Evolutionary conservation across 2,888 invertebrate genomes (phyloP).

Genomic region (Parascotia fuliginaria): DNA sequence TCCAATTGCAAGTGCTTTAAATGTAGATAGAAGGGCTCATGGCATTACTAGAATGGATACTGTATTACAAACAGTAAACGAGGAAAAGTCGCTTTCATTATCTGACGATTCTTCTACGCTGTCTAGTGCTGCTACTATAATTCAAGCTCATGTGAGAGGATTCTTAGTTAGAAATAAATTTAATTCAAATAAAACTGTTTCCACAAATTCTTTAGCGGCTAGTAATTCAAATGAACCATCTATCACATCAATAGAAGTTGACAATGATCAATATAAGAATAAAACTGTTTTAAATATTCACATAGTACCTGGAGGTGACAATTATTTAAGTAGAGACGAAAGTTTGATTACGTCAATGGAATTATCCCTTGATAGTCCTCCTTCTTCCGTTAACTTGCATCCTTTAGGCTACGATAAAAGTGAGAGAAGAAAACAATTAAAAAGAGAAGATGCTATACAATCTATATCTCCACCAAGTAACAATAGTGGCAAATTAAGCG

Average conservation of each 20-base stretch:
- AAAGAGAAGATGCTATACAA: conserved; percentile 82
- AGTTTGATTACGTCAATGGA: conserved; percentile 76
- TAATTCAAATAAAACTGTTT: conserved; percentile 72
- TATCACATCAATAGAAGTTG: conserved; percentile 63
- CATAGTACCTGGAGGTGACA: conserved; percentile 73
- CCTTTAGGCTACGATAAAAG: conserved; percentile 74
- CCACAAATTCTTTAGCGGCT: conserved; percentile 63
- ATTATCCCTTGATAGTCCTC: conserved; percentile 76
- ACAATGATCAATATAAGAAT: conserved; percentile 60
- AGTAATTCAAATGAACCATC: conserved; percentile 67
- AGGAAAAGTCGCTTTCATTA: conserved; percentile 79
- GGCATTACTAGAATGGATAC: conserved; percentile 78
- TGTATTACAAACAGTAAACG: conserved; percentile 81
- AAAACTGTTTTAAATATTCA: conserved; percentile 80
- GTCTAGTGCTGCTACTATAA: conserved; percentile 87
- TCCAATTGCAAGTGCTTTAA: conserved; percentile 48
- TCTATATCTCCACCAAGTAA: conserved; percentile 79
- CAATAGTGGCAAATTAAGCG: conserved; percentile 78
- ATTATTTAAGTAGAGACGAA: conserved; percentile 75
- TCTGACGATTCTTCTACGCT: conserved; percentile 82
- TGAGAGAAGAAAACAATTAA: conserved; percentile 77
- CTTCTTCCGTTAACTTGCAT: conserved; percentile 72
- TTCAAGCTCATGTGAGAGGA: conserved; percentile 89
- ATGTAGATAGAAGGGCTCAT: conserved; percentile 66
- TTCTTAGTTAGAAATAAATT: conserved; percentile 86